Conservation (phyloP, 2,888 invertebrate species). For the Phasia obesa region DNA sequence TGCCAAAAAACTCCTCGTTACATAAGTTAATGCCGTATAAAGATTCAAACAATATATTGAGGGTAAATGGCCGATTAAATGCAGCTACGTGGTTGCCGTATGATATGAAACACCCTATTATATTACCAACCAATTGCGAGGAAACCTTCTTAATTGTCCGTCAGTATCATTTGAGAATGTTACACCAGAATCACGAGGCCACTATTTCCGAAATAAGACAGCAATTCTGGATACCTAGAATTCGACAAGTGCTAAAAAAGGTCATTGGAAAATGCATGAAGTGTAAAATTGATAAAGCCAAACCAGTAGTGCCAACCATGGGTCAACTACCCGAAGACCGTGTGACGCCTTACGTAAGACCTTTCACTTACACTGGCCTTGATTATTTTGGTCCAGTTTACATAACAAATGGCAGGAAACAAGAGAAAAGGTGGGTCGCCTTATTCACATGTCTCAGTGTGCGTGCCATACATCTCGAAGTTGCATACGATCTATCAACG, state of each 20-base stretch:
- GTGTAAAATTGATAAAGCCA: neutral
- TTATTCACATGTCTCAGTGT: constrained; percentile 13
- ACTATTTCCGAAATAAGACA: neutral
- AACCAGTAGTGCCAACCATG: neutral
- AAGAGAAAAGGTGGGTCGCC: constrained; percentile 1
- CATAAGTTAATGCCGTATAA: neutral
- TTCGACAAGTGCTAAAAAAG: no score
- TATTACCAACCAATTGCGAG: neutral
- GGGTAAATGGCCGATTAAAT: neutral
- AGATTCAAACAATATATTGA: neutral
- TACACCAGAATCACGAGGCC: neutral
- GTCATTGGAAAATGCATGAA: neutral
- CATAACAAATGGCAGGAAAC: neutral
- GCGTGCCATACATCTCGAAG: neutral
- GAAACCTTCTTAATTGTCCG: no score
- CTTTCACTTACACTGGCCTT: neutral
- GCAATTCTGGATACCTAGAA: no score
- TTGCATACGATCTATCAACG: constrained; percentile 9
- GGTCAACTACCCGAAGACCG: neutral
- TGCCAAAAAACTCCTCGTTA: no score
- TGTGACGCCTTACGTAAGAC: neutral
- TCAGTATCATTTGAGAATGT: no score
- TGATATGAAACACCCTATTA: constrained; percentile 19
- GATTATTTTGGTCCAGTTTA: constrained; percentile 13
- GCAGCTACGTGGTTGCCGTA: neutral